A percentile compares a stretch with the other conserved stretches of the same genome.
Conservation (phyloP, 1,140 invertebrate species). For the Drosophila prosaltans region DNA sequence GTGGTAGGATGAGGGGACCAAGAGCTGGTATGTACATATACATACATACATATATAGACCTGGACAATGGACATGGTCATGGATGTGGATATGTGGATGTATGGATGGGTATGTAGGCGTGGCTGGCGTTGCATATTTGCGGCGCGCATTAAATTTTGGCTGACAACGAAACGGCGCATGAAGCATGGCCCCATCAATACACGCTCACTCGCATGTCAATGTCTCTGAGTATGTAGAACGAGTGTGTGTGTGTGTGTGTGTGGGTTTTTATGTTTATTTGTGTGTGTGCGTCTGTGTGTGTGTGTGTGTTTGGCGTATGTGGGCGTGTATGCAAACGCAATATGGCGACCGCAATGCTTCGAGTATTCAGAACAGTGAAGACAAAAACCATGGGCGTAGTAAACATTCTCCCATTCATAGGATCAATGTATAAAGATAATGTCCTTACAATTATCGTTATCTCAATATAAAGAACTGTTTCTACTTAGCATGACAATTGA, state of each 20-base stretch:
- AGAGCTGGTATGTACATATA: not conserved
- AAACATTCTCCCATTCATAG: no score
- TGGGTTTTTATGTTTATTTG: not conserved
- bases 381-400: conserved; percentile 26
- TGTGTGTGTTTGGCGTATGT: conserved; percentile 66
- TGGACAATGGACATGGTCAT: conserved; percentile 47
- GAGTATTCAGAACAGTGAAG: conserved; percentile 56
- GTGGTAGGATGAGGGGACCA: not conserved
- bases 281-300: conserved; percentile 41
- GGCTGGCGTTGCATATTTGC: conserved; percentile 70
- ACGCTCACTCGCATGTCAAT: conserved; percentile 56
- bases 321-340: conserved; percentile 81
- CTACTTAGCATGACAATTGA: no score
- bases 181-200: conserved; percentile 77
- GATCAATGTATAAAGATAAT: no score
- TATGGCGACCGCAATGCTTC: conserved; percentile 82
- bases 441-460: no score
- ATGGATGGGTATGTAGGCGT: conserved; percentile 11
- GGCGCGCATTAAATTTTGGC: conserved; percentile 79
- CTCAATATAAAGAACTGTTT: no score
- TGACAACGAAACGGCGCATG: conserved; percentile 78
- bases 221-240: conserved; percentile 17
- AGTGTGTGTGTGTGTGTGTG: conserved; percentile 11
- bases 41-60: conserved; percentile 13
- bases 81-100: not conserved